phyloP scores from a whole-genome alignment of 53 echinoderm and acorn worm species.

The Mesocentrotus franciscanus region DNA sequence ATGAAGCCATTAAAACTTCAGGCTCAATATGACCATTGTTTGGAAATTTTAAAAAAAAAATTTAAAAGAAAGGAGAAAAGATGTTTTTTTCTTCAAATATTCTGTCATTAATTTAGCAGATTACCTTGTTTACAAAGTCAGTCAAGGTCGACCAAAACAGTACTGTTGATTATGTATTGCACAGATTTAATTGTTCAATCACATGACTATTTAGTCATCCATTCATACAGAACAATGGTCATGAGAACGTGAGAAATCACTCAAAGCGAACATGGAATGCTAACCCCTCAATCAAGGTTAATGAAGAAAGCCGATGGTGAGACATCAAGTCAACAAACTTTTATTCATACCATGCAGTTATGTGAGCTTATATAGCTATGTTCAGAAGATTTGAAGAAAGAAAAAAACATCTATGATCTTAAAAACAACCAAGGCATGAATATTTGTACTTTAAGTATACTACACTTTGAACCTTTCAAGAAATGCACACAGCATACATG shows the following conservation, averaged over 20 bases:
- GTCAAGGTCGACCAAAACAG: not conserved
- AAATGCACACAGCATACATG: too few relatives aligned
- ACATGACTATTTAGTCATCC: conserved; percentile 11
- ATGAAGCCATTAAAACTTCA: too few relatives aligned
- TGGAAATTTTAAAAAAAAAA: too few relatives aligned
- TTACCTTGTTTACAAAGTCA: not conserved
- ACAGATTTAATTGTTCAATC: not conserved
- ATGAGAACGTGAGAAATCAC: not conserved
- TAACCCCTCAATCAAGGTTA: not conserved
- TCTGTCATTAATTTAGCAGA: not conserved
- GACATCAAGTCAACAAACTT: not conserved
- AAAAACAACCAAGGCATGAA: too few relatives aligned
- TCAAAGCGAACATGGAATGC: not conserved
- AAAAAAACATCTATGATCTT: too few relatives aligned
- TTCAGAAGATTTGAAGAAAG: too few relatives aligned
- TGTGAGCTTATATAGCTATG: too few relatives aligned
- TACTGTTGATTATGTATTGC: not conserved
- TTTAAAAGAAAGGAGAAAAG: not conserved
- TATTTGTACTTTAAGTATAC: too few relatives aligned
- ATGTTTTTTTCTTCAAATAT: not conserved
- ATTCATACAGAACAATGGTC: conserved; percentile 14
- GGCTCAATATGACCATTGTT: too few relatives aligned
- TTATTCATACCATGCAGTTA: too few relatives aligned
- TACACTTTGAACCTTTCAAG: too few relatives aligned
- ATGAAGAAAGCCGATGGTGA: not conserved